phyloP scores from a whole-genome alignment of 2,113 vertebrate species.

The Zapus hudsonius region DNA sequence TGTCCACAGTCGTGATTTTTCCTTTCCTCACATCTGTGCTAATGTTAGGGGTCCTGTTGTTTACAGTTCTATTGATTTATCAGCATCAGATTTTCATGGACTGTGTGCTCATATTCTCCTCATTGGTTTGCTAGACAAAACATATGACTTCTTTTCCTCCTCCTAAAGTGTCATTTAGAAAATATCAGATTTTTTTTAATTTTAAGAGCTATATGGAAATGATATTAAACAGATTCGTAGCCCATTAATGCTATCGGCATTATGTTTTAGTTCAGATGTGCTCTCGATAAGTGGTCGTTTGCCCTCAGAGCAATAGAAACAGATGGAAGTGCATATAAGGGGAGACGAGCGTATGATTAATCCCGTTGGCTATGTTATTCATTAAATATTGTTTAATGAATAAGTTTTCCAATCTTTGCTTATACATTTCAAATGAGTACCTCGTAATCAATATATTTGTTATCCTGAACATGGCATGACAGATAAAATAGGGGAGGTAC shows the following conservation, averaged over 20 bases:
- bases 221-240: slow-evolving; percentile 18
- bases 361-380: not conserved
- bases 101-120: slow-evolving; percentile 11
- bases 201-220: slow-evolving; percentile 42
- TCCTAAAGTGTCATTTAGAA: slow-evolving; percentile 36
- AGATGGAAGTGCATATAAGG: not conserved
- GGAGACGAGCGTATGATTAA: not conserved
- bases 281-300: not conserved
- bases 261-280: not conserved
- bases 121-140: not conserved
- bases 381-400: not conserved
- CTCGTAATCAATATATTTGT: not conserved
- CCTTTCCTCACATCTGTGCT: slow-evolving; percentile 53
- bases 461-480: not conserved
- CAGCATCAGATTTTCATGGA: not conserved
- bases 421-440: not conserved
- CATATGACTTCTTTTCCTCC: not conserved
- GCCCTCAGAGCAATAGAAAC: not conserved
- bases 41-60: slow-evolving; percentile 46
- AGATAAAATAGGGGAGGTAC: not conserved
- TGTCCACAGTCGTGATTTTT: slow-evolving; percentile 22
- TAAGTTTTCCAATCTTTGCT: not conserved
- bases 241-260: not conserved
- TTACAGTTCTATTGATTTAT: slow-evolving; percentile 34
- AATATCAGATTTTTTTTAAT: slow-evolving; percentile 17